Base-by-base conservation (phyloP, 2,113 vertebrate genomes). In the Scophthalmus maximus region DNA sequence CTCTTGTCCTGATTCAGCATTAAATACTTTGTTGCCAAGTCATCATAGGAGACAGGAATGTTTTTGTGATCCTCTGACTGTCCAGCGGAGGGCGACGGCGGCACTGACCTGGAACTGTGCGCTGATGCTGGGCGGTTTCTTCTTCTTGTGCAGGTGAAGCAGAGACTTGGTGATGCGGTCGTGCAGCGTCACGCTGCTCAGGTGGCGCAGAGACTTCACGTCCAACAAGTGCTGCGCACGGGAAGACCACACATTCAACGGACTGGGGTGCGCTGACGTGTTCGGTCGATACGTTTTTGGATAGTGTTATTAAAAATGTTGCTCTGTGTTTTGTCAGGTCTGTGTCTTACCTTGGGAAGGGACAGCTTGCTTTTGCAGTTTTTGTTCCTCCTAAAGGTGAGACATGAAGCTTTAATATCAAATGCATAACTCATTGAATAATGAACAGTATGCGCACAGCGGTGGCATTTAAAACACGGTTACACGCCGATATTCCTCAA, bases 101-200 rank as follows among this genome's bases (percentile, higher is more conserved):
- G 30, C 74, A 75, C 89, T 85, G 67, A 98, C 97, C 97, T 98
- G 97, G 88, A 98, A 99, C 91, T 98, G 97, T 11, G 97, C 97
- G 0, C 97, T 99, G 90, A 98, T 99, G 87, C 97, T 98, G 67
- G 96, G 97, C 0, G 97, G 96, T 36, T 99, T 99, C 88, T 99
- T 99, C 92, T 99, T 99, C 94, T 98, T 99, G 80, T 99, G 96
- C 81, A 98, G 94, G 85, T 98, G 97, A 47, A 98, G 94, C 64
- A 98, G 94, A 17, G 97, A 99, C 81, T 99, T 99, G 63, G 97
- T 99, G 74, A 98, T 99, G 67, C 97, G 96, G 84, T 99, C 97
- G 0, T 99, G 97, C 18, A 99, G 88, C 0, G 96, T 99, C 90
- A 99, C 91, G 58, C 95, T 96, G 2, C 95, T 95, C 79, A 99